Percentiles rank a stretch among this genome's conserved stretches.
These are phyloP conservation scores for Athalia rosae DNA, from an alignment of 2,888 invertebrate species.

Conservation along the genomic window DNA sequence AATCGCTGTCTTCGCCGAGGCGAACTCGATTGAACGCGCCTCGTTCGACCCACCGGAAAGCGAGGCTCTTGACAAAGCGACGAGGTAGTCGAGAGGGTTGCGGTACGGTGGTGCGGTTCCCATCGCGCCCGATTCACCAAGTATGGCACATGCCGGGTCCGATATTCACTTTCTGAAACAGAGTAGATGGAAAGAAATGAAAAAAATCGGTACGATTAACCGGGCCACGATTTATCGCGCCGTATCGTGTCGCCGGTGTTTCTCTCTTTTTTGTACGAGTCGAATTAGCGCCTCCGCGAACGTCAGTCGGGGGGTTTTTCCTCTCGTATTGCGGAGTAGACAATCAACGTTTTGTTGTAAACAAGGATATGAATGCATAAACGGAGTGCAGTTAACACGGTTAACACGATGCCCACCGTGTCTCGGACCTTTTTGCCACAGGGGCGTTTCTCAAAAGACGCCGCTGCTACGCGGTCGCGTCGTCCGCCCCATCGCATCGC, in stretches of 20 bases:
- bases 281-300: too few relatives aligned
- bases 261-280: too few relatives aligned
- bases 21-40: constrained; percentile 4
- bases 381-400: constrained; percentile 68
- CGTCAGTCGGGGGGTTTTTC: constrained; percentile 58
- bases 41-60: constrained; percentile 20
- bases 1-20: constrained; percentile 62
- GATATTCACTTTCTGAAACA: constrained; percentile 55
- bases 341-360: constrained; percentile 68
- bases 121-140: constrained; percentile 57
- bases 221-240: too few relatives aligned
- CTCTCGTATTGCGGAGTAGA: constrained; percentile 69
- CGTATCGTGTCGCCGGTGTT: too few relatives aligned
- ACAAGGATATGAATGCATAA: constrained; percentile 72
- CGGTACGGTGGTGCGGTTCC: constrained; percentile 21
- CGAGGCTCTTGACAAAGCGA: constrained; percentile 15
- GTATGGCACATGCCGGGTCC: constrained; percentile 59
- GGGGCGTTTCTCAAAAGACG: constrained; percentile 65
- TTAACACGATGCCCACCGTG: constrained; percentile 61
- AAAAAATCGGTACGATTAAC: neutral
- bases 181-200: constrained; percentile 37
- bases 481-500: neutral
- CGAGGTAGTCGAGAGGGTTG: constrained; percentile 15
- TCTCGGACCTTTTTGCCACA: constrained; percentile 60
- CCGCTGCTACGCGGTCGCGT: constrained; percentile 55